Evolutionary conservation across 30 jellyfish, hydroid and myxozoan species (phyloP), one percentile per base, ranked within the genome.

Genomic region (Morbakka virulenta): DNA sequence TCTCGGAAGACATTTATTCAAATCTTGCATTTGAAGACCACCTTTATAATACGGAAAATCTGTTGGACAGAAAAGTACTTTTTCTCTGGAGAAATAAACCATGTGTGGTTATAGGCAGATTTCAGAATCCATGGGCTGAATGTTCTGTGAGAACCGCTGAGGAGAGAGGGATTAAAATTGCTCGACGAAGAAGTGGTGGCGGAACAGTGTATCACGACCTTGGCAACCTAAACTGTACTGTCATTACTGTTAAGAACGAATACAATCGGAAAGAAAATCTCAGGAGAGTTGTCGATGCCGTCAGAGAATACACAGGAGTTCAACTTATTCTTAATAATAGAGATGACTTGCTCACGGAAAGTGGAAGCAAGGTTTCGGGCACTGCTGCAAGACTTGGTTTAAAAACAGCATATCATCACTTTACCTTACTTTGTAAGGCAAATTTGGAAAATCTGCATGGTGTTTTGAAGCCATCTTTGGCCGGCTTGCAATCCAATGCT

Each of bases 111-210:
- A 70, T 94, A 6, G 99, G 99, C 4, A 64, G 97, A 47, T 92
- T 76, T 81, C 99, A 94, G 57, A 94, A 94, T 49, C 88, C 96
- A 2, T 94, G 99, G 99, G 76, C 67, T 28, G 99, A 94, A 76
- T 73, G 94, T 70, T 76, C 81, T 53, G 30, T 94, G 4, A 67
- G 71, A n/a, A 63, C 51, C 17, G 71, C 84, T 30, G 66, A 79
- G 67, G n/a, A 49, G 27, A 13, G 0, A 47, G 72, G 67, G 11
- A 74, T 82, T 49, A 61, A 77, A 28, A 21, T 94, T 29, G 93
- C 81, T 12, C 62, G 99, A 67, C 72, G 99, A 48, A 78, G 77
- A 3, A 87, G 97, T 77, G 99, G 99, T 0, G 99, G 99, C 4
- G 99, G 99, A 1, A 75, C 97, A 0, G 99, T 94, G 28, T 94